These are phyloP conservation scores for Caranx ignobilis DNA, from an alignment of 2,113 vertebrate genomes.

Conservation along the genomic window DNA sequence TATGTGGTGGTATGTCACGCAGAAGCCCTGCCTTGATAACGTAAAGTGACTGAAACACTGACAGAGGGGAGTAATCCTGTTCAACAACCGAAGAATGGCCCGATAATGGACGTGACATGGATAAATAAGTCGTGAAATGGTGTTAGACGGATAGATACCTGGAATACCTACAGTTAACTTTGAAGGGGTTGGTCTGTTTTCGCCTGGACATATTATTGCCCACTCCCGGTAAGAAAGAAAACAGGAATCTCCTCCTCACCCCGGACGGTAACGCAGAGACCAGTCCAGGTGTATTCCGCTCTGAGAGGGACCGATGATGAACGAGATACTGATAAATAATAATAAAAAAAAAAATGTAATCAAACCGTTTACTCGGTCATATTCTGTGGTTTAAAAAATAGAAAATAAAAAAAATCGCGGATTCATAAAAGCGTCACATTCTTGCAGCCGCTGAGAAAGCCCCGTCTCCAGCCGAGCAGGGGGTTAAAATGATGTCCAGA, in stretches of 20 bases:
- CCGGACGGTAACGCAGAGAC: slow-evolving; percentile 46
- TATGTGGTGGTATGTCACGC: slow-evolving; percentile 4
- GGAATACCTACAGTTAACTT: slow-evolving; percentile 88
- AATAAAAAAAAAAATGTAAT: background rate
- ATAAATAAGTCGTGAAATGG: slow-evolving; percentile 25
- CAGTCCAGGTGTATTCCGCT: slow-evolving; percentile 65
- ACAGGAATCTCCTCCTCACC: slow-evolving; percentile 73
- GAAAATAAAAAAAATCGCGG: slow-evolving; percentile 10
- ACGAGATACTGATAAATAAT: slow-evolving; percentile 3
- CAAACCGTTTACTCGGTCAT: slow-evolving; percentile 37
- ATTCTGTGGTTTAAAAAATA: background rate
- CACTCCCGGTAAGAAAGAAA: slow-evolving; percentile 58
- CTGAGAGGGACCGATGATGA: slow-evolving; percentile 35
- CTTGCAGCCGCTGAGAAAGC: slow-evolving; percentile 29
- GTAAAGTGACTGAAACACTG: background rate
- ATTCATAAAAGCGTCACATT: slow-evolving; percentile 62
- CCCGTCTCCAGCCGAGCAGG: slow-evolving; percentile 35
- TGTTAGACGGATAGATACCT: slow-evolving; percentile 67
- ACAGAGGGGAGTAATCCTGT: background rate
- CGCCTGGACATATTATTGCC: slow-evolving; percentile 86
- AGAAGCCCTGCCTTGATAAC: background rate
- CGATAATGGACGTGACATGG: background rate
- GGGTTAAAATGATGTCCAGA: slow-evolving; percentile 47
- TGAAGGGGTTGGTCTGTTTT: slow-evolving; percentile 89
- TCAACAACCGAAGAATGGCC: background rate